phyloP scores from a whole-genome alignment of 2,113 vertebrate species.

The Catagonus wagneri region DNA sequence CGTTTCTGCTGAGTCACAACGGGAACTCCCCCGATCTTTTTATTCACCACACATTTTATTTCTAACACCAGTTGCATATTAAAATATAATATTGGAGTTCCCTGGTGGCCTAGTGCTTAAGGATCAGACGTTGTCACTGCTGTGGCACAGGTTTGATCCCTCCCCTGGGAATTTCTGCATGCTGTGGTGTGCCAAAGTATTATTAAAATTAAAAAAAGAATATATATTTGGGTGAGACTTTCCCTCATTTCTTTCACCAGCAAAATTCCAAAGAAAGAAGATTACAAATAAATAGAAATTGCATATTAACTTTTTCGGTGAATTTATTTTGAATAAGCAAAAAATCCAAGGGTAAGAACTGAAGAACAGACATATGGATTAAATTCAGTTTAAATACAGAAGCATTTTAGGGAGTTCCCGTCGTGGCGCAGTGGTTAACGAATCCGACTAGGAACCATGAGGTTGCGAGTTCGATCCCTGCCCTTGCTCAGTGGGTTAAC shows the following conservation, averaged over 20 bases:
- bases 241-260: constrained; percentile 32
- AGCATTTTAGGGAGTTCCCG: background rate
- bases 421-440: too few relatives aligned
- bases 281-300: constrained; percentile 19
- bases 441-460: too few relatives aligned
- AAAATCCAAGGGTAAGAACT: constrained; percentile 57
- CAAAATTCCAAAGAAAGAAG: constrained; percentile 10
- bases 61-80: background rate
- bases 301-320: background rate
- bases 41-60: constrained; percentile 20
- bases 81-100: background rate
- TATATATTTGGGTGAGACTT: constrained; percentile 38
- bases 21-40: background rate
- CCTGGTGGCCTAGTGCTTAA: too few relatives aligned
- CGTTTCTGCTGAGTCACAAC: too few relatives aligned
- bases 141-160: too few relatives aligned
- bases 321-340: constrained; percentile 51
- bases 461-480: too few relatives aligned
- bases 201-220: constrained; percentile 58
- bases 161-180: too few relatives aligned
- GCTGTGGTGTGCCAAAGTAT: background rate
- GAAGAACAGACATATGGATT: constrained; percentile 50
- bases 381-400: constrained; percentile 38
- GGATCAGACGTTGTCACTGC: too few relatives aligned
- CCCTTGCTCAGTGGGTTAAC: too few relatives aligned